Base-by-base conservation (phyloP, 2,888 invertebrate genomes). In the Sericinus montela region DNA sequence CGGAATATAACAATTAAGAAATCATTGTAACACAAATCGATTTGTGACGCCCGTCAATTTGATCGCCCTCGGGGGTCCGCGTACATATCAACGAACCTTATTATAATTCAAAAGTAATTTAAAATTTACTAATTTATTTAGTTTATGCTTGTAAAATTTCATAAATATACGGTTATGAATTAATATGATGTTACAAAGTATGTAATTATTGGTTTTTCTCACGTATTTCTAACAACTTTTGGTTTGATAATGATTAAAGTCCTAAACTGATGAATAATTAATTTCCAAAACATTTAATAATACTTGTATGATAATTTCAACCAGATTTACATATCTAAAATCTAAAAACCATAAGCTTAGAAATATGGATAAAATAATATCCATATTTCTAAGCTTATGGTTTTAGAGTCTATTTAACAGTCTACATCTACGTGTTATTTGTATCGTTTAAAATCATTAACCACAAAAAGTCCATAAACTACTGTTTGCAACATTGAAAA, bases 21-120 rank as follows among this genome's bases (percentile, higher is more conserved):
- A 54, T 71, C 69, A 64, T 78, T 75, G 76, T 75, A 63, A 51
- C 52, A 51, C 41, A 52, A 80, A 81, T 80, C 75, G 75, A 80
- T 84, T 77, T 48, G 77, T 53, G 50, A 69, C 72, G 80, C 69
- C 61, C 58, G 63, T 69, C 71, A 60, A 52, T 68, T 65, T 49
- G 48, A 14, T n/a, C 25, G 40, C 1, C 50, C 30, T 14, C 30
- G 41, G 50, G 49, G 50, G 45, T 45, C 50, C 45, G 50, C 32
- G 25, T 1, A 7, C 25, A 13, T 25, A 10, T 14, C 15, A 7
- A 16, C 10, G 41, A 50, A 41, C 41, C 49, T 23, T 34, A 45
- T 34, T 37, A 16, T 30, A 41, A 40, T 35, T 29, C 14, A 19
- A 35, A 40, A 35, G 34, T 25, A 15, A 34, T 28, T 13, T 7